Conservation (phyloP, 2,113 vertebrate species). For the Thalassoma bifasciatum region DNA sequence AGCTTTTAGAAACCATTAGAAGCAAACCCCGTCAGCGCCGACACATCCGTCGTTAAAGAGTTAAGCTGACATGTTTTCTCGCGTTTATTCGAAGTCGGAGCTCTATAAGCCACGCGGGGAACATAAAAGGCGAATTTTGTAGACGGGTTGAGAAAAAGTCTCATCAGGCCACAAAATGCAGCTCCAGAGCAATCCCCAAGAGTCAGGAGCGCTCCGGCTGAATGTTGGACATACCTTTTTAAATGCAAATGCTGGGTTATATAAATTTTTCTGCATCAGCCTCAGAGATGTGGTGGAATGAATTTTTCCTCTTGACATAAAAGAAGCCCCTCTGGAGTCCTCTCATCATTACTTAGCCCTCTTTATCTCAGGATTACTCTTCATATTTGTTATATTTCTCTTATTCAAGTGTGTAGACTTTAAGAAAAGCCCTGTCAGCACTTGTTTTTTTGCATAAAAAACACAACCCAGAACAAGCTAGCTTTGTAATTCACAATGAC, state of each 20-base stretch:
- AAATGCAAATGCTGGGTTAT: constrained; percentile 50
- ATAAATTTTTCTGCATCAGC: constrained; percentile 4
- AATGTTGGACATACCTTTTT: constrained; percentile 28
- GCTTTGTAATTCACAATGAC: background rate
- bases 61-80: constrained; percentile 30
- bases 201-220: constrained; percentile 11
- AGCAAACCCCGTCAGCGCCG: too few species aligned
- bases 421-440: background rate
- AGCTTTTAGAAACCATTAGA: too few species aligned
- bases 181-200: background rate
- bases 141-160: constrained; percentile 5
- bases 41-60: too few species aligned
- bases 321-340: background rate
- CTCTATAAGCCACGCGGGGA: background rate
- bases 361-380: background rate
- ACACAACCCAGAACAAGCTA: too few species aligned
- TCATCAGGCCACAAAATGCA: constrained; percentile 34
- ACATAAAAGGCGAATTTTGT: constrained; percentile 20
- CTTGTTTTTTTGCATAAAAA: background rate
- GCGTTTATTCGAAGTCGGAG: constrained; percentile 33
- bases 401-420: background rate
- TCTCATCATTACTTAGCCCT: background rate
- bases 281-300: constrained; percentile 14
- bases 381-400: background rate
- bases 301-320: constrained; percentile 9